Evolutionary conservation across 2,888 invertebrate species (phyloP).

Genomic region (Drosophila imparisetae): DNA sequence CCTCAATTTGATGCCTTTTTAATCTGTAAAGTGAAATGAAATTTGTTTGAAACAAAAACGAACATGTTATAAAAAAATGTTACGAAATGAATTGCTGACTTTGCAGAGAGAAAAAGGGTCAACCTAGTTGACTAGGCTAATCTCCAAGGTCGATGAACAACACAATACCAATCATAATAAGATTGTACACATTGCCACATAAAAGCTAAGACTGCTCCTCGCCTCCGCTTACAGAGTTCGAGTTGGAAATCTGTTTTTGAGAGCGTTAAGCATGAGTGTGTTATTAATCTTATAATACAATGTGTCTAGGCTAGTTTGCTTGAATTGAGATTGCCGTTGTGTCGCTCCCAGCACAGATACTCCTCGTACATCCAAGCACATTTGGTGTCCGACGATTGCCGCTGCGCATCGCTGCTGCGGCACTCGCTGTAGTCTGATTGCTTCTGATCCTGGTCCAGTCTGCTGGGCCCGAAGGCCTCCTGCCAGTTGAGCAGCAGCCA

Average conservation of each 20-base stretch:
- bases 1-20: not conserved
- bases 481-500: constrained; percentile 78
- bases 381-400: constrained; percentile 38
- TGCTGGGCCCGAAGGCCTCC: constrained; percentile 79
- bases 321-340: constrained; percentile 62
- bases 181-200: not conserved
- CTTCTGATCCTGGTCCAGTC: constrained; percentile 26
- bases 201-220: not conserved
- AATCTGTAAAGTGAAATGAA: not conserved
- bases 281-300: constrained; percentile 13
- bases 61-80: not conserved
- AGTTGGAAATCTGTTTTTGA: not conserved
- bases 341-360: constrained; percentile 79
- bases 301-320: constrained; percentile 12
- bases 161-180: not conserved
- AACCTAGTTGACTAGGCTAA: not conserved
- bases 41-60: not conserved
- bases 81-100: not conserved
- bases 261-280: not conserved
- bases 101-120: not conserved
- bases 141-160: not conserved
- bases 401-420: constrained; percentile 47
- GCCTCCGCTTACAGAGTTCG: not conserved
- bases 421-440: constrained; percentile 47
- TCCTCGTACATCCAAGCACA: constrained; percentile 82